Evolutionary conservation across 1,140 invertebrate species (phyloP).

Genomic region (Galendromus occidentalis): DNA sequence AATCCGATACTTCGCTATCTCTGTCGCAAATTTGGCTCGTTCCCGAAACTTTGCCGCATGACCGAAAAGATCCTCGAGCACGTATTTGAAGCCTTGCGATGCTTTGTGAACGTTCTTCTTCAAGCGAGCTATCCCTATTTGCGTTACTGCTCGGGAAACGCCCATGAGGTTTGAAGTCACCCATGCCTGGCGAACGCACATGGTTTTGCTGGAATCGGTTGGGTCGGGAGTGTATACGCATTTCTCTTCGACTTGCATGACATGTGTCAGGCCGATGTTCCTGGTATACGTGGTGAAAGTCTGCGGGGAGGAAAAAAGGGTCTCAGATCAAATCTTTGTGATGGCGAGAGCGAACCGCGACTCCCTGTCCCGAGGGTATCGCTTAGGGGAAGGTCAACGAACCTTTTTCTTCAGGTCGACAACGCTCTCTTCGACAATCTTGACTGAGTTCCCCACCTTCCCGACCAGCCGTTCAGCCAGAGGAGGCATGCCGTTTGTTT

Average conservation of each 20-base stretch:
- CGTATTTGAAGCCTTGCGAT: background rate
- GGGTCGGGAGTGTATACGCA: background rate
- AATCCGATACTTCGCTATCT: background rate
- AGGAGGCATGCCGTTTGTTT: background rate
- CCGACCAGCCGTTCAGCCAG: background rate
- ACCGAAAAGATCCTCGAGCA: background rate
- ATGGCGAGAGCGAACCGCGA: background rate
- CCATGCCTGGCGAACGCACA: constrained; percentile 1
- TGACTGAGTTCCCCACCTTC: background rate
- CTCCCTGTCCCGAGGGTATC: background rate
- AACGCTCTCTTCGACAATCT: constrained; percentile 2
- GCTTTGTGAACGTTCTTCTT: background rate
- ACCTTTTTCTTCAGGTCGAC: background rate
- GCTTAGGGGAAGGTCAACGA: background rate
- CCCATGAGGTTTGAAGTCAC: background rate
- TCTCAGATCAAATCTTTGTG: background rate
- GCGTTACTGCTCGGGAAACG: background rate
- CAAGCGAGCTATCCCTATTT: background rate
- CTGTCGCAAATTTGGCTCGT: background rate
- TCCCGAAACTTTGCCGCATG: too few species aligned
- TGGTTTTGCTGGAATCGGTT: background rate
- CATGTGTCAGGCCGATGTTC: background rate
- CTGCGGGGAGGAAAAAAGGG: background rate
- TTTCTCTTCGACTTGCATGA: constrained; percentile 5
- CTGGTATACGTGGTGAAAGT: background rate